Base-by-base conservation (phyloP, 1,140 invertebrate genomes). In the Rhizoglyphus robini region DNA sequence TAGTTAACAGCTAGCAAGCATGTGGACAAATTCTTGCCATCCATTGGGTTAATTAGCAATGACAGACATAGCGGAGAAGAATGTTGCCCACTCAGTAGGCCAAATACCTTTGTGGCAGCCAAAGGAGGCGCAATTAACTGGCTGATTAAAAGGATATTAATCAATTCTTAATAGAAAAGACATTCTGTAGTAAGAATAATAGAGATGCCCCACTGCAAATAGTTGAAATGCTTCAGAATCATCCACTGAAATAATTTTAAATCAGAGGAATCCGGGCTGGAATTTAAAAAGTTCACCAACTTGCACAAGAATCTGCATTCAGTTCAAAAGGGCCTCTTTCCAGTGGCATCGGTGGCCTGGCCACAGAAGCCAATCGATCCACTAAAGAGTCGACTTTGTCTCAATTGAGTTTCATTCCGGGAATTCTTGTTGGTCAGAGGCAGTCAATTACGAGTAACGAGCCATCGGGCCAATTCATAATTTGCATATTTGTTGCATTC, bases 71-170 rank as follows among this genome's bases (percentile, higher is more conserved):
- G n/a, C n/a, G n/a, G n/a, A n/a, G n/a, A n/a, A n/a, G n/a, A n/a
- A n/a, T n/a, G n/a, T n/a, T n/a, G n/a, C n/a, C n/a, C n/a, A n/a
- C n/a, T n/a, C n/a, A n/a, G n/a, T n/a, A n/a, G n/a, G n/a, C n/a
- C n/a, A 54, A 54, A 54, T 54, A 54, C 51, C 51, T 54, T 54
- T 54, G 51, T 32, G 51, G 51, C 51, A 54, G 8, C 15, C 51
- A 54, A 54, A 20, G 23, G 41, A 23, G 15, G 51, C 20, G 23
- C 51, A 54, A 54, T 54, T 54, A 54, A 20, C 51, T 54, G 8
- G 8, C 51, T 54, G 51, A 54, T 54, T 54, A 54, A 54, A 54
- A 54, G 8, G 51, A 54, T 23, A 54, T 54, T 54, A 54, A 54
- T 54, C 51, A 54, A 54, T 54, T 54, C 51, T 54, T 54, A 54